Base-by-base conservation (phyloP, 2,888 invertebrate species). In the Pachliopta kotzebuea region DNA sequence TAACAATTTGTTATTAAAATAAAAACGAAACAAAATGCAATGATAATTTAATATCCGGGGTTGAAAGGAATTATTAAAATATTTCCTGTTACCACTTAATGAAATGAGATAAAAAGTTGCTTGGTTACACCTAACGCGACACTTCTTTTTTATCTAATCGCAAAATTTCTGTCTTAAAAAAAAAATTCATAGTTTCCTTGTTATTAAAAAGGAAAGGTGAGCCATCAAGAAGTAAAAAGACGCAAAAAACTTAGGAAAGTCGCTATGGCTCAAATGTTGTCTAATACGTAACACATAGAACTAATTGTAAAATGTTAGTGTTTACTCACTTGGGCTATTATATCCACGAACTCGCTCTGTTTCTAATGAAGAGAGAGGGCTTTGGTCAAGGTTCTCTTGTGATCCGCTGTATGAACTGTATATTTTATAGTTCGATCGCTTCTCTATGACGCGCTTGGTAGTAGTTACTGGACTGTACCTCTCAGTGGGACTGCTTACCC, bases 401-500 rank as follows among this genome's bases (percentile, higher is more conserved):
- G 90, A 90, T 1, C 88, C 90, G 58, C 85, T 84, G 74, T 81
- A 89, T 0, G 90, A 88, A 68, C 86, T 88, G 74, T 90, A 90
- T 81, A 87, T 80, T 68, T 89, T 91, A 75, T 91, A 92, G 74
- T 91, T 91, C 9, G 90, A 88, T 0, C 87, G 78, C 67, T 92
- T 92, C 62, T 92, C 91, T 2, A 90, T 84, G 17, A 90, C 86
- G 1, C 85, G 79, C 67, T 90, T 90, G 1, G 91, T 85, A 1
- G 89, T 84, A 23, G 90, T 86, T 42, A 87, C 88, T 0, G 92
- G 92, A 62, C 91, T 92, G 71, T 88, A 88, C 11, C 87, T 78
- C 9, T 90, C 91, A 2, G 79, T 84, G 17, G 90, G 90, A 68
- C 90, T 90, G 77, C 75, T 88, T 2, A 89, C 86, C 70, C 91